A percentile compares a stretch with the other conserved stretches of the same genome.
Evolutionary conservation across 2,797 vertebrate species (phyloP).

Genomic region (Ctenopoma multispine): DNA sequence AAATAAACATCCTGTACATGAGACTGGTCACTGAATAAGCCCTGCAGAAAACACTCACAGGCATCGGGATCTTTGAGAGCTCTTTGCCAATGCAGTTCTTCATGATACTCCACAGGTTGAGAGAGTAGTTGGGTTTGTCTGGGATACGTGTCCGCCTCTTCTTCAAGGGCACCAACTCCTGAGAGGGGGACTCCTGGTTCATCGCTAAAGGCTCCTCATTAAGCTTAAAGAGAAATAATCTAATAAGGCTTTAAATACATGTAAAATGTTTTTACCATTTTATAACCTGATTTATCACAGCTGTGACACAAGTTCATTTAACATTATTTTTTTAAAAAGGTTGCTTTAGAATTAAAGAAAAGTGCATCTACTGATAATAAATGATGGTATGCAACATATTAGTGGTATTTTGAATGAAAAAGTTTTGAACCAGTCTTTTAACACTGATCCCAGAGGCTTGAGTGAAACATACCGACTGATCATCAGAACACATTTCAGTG

Average conservation of each 20-base stretch:
- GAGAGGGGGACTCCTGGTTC: slow-evolving; percentile 85
- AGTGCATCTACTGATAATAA: background rate
- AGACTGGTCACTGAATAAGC: background rate
- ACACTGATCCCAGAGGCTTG: background rate
- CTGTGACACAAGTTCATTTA: background rate
- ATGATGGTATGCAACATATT: background rate
- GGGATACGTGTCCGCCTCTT: slow-evolving; percentile 91
- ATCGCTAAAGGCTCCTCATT: slow-evolving; percentile 83
- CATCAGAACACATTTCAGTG: slow-evolving; percentile 93
- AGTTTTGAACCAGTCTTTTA: background rate
- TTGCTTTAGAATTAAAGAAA: background rate
- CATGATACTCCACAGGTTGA: slow-evolving; percentile 99
- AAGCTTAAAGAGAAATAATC: slow-evolving; percentile 61
- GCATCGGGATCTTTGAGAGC: slow-evolving; percentile 97
- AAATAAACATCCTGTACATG: background rate
- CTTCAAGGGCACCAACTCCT: slow-evolving; percentile 86
- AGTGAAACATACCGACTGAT: slow-evolving; percentile 88
- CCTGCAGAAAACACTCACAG: slow-evolving; percentile 78
- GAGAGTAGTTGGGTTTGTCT: slow-evolving; percentile 96
- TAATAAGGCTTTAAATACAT: background rate
- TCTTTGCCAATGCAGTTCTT: slow-evolving; percentile 98
- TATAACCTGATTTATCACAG: background rate
- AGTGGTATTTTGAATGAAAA: background rate
- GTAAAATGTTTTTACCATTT: background rate
- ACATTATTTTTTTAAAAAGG: no score